Conservation (phyloP, 2,113 vertebrate species). For the Elaphurus davidianus region DNA sequence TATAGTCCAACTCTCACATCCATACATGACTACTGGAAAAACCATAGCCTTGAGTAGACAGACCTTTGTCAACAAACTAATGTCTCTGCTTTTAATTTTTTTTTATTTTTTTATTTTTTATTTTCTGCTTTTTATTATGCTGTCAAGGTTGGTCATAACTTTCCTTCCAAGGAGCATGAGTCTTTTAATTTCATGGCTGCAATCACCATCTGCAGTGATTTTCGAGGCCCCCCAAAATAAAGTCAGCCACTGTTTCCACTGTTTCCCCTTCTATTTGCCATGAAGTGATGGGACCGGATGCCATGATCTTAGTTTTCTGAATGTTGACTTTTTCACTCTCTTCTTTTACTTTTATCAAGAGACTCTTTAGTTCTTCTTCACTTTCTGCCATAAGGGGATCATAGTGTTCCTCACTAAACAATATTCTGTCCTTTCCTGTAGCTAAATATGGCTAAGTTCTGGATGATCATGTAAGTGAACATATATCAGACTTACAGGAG, state of each 20-base stretch:
- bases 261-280: background rate
- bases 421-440: background rate
- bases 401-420: background rate
- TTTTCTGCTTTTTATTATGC: background rate
- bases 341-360: background rate
- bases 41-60: rapidly evolving
- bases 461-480: background rate
- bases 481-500: background rate
- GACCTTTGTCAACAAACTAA: background rate
- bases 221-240: background rate
- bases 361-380: background rate
- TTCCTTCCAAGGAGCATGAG: background rate
- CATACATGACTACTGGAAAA: background rate
- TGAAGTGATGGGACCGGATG: background rate
- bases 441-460: background rate
- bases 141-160: background rate
- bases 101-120: too few relatives aligned
- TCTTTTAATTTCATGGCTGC: background rate
- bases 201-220: background rate
- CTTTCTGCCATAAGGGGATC: background rate
- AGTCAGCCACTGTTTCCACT: background rate
- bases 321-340: background rate
- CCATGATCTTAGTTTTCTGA: background rate
- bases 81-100: background rate
- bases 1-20: background rate